Conservation (phyloP, 2,797 vertebrate genomes). For the Bradypus variegatus region DNA sequence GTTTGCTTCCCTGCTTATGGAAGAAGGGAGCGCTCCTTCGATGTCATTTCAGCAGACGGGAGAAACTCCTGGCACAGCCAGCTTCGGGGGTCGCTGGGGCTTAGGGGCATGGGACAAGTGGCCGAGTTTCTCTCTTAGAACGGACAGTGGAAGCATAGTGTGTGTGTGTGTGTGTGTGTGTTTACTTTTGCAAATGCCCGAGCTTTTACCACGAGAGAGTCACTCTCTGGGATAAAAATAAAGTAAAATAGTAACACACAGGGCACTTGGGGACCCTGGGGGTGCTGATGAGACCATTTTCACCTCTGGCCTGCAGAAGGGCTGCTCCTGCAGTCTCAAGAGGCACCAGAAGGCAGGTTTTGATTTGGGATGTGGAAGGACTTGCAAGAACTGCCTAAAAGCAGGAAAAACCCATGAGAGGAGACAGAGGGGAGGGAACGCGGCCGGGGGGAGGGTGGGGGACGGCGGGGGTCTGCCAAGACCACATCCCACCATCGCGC, state of each 20-base stretch:
- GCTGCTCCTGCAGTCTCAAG: neutral
- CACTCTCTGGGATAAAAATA: neutral
- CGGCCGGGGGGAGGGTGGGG: neutral
- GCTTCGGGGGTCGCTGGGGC: fast-evolving
- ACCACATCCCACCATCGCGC: no score
- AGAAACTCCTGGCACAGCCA: neutral
- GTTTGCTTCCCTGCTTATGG: neutral
- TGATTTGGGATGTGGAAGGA: neutral
- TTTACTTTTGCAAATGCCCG: neutral
- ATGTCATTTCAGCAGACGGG: neutral
- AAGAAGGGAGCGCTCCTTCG: neutral
- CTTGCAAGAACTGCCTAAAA: neutral
- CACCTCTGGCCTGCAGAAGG: neutral
- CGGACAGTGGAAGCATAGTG: neutral
- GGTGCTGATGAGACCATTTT: neutral
- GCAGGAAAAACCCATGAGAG: neutral
- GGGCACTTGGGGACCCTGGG: neutral
- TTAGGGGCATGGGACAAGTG: neutral
- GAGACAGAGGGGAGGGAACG: neutral
- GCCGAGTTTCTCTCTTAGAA: neutral
- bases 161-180: neutral
- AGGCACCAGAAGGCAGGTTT: neutral
- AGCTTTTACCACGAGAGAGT: neutral
- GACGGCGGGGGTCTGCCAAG: neutral
- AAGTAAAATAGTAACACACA: neutral